Evolutionary conservation across 2,888 invertebrate species (phyloP).

Genomic region (Pachliopta kotzebuea): DNA sequence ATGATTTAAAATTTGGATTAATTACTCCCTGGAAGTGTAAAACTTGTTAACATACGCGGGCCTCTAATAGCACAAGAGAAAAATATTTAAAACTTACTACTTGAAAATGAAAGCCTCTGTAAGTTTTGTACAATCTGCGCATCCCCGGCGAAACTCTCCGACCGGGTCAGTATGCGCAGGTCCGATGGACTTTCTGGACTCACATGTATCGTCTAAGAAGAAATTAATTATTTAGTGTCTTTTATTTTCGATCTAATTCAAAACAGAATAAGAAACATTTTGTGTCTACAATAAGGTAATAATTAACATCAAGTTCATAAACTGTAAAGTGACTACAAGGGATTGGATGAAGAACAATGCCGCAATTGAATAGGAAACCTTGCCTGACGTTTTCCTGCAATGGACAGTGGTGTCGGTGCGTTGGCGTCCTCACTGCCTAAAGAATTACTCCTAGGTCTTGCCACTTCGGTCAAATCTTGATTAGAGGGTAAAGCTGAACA

Average conservation of each 20-base stretch:
- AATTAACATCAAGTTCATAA: too few species aligned
- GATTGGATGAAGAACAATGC: too few species aligned
- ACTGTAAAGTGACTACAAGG: too few species aligned
- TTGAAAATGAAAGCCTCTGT: conserved; percentile 71
- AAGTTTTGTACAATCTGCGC: conserved; percentile 87
- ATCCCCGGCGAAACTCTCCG: conserved; percentile 90
- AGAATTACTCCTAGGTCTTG: conserved; percentile 69
- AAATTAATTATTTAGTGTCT: background rate
- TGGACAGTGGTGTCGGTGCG: conserved; percentile 48
- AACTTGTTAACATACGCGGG: too few species aligned
- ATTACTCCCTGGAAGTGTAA: too few species aligned
- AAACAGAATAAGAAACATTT: too few species aligned
- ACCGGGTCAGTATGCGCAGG: conserved; percentile 80
- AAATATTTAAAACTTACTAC: conserved; percentile 40
- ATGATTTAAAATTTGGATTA: too few species aligned
- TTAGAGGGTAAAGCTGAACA: conserved; percentile 67
- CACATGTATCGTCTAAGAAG: conserved; percentile 67
- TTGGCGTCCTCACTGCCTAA: conserved; percentile 64
- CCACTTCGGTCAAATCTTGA: conserved; percentile 62
- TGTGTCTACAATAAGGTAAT: too few species aligned
- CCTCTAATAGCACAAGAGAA: too few species aligned
- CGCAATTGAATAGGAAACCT: background rate
- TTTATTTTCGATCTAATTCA: too few species aligned
- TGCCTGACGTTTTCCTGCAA: conserved; percentile 72
- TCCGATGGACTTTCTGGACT: conserved; percentile 83